Evolutionary conservation across 2,113 vertebrate species (phyloP).

Genomic region (Hippocampus comes): DNA sequence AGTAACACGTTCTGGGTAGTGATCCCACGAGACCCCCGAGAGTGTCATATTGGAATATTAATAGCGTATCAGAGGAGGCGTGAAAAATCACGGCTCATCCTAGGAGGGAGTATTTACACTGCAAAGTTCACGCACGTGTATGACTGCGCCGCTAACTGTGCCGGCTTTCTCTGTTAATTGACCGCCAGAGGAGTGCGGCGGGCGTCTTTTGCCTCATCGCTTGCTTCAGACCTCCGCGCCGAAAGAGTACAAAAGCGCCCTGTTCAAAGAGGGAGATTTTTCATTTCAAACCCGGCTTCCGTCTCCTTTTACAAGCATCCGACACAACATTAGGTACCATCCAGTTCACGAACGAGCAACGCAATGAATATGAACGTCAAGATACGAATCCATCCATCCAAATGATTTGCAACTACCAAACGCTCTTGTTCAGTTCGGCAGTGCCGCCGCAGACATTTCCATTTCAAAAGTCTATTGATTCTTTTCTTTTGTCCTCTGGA

Average conservation of each 20-base stretch:
- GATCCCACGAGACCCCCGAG: neutral
- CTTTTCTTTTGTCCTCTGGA: neutral
- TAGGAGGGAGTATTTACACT: constrained; percentile 27
- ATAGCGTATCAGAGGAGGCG: constrained; percentile 18
- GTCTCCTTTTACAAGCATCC: neutral
- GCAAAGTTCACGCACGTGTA: constrained; percentile 23
- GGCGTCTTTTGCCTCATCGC: constrained; percentile 3
- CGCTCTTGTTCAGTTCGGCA: too few relatives aligned
- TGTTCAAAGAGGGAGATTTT: neutral
- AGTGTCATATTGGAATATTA: neutral
- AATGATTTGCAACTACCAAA: too few relatives aligned
- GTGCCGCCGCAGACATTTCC: neutral
- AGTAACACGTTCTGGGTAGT: too few relatives aligned
- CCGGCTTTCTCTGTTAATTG: constrained; percentile 45
- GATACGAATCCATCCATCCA: too few relatives aligned
- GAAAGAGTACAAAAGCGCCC: neutral
- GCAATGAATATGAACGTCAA: too few relatives aligned
- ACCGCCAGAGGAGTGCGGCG: constrained; percentile 33
- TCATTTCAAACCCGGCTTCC: neutral
- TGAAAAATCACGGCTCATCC: constrained; percentile 34
- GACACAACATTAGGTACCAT: neutral
- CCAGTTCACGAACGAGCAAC: too few relatives aligned
- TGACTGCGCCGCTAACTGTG: constrained; percentile 32
- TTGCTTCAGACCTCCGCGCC: neutral
- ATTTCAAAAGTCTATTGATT: neutral